A percentile compares a stretch with the other conserved stretches of the same genome.
Evolutionary conservation across 2,797 vertebrate species (phyloP).

Genomic region (Pyrocephalus nanus): DNA sequence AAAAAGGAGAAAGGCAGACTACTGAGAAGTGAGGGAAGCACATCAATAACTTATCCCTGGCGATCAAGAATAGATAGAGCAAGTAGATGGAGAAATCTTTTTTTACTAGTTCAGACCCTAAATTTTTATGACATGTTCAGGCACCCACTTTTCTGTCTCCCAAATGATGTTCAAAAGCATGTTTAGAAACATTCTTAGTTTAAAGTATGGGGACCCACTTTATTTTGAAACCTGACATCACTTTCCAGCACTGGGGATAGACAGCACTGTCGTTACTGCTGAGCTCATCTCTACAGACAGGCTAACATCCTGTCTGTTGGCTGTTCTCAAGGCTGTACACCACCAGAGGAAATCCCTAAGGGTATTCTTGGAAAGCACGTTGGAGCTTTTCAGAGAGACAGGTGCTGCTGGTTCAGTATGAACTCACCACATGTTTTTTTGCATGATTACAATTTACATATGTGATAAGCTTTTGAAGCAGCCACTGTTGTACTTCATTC

Average conservation of each 20-base stretch:
- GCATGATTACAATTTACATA: background rate
- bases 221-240: background rate
- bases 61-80: accelerated
- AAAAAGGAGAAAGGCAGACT: background rate
- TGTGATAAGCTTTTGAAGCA: background rate
- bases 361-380: background rate
- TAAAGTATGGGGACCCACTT: background rate
- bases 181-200: background rate
- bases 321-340: background rate
- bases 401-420: background rate
- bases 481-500: background rate
- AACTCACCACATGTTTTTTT: background rate
- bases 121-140: background rate
- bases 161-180: background rate
- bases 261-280: background rate
- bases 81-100: background rate
- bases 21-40: background rate
- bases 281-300: background rate
- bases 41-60: background rate
- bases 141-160: background rate
- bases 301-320: background rate
- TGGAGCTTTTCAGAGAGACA: background rate
- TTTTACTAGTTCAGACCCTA: background rate
- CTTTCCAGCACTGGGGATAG: background rate
- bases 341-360: background rate